These are phyloP conservation scores for Garrulus glandarius DNA, from an alignment of 2,797 vertebrate genomes.

Conservation along the genomic window DNA sequence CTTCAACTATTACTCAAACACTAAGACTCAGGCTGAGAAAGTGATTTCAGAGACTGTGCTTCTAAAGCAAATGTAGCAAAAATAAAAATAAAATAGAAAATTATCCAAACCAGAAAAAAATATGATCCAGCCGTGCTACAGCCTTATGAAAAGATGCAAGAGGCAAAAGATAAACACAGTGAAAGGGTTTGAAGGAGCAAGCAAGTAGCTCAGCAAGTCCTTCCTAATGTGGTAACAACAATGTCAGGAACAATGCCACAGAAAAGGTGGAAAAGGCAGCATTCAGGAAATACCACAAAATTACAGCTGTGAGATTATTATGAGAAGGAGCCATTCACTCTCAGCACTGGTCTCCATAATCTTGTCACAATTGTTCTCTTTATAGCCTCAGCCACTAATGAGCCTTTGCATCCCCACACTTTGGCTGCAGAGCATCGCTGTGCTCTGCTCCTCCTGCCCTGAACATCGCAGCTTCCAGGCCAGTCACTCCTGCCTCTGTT, in stretches of 20 bases:
- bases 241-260: not conserved
- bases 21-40: not conserved
- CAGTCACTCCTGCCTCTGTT: not conserved
- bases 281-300: not conserved
- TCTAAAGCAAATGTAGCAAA: not conserved
- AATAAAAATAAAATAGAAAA: not conserved
- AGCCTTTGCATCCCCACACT: not conserved
- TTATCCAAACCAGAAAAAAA: not conserved
- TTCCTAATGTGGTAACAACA: not conserved
- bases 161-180: not conserved
- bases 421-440: not conserved
- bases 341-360: not conserved
- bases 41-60: not conserved
- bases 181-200: not conserved
- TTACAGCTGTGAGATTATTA: not conserved
- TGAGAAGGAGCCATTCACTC: not conserved
- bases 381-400: not conserved
- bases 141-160: not conserved
- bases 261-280: not conserved
- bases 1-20: not conserved
- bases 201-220: not conserved
- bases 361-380: not conserved
- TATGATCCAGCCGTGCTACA: not conserved
- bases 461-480: accelerated
- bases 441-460: not conserved